phyloP scores from a whole-genome alignment of 2,797 vertebrate species.

The Eulemur mongoz region DNA sequence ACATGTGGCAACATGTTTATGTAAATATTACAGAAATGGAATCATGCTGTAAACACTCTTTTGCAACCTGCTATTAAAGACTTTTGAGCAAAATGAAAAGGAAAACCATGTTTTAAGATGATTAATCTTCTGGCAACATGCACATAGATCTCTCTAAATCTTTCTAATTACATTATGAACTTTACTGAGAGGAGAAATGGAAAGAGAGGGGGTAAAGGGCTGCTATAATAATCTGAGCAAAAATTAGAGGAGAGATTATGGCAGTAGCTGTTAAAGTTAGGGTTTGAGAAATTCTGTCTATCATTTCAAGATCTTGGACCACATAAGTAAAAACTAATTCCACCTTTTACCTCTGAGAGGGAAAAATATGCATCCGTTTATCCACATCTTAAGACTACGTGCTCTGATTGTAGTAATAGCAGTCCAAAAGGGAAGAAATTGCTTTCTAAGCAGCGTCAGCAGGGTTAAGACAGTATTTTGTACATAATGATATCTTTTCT shows the following conservation, averaged over 20 bases:
- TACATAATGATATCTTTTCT: neutral
- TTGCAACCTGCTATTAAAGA: neutral
- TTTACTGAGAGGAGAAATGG: neutral
- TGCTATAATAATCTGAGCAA: neutral
- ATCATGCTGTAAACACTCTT: neutral
- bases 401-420: neutral
- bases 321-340: neutral
- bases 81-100: neutral
- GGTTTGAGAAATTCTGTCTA: neutral
- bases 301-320: neutral
- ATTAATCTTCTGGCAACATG: neutral
- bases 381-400: neutral
- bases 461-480: neutral
- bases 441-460: neutral
- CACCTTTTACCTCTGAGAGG: neutral
- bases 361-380: neutral
- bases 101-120: neutral
- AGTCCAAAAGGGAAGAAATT: neutral
- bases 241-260: neutral
- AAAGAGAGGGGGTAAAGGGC: neutral
- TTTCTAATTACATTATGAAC: neutral
- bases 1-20: neutral
- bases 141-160: neutral
- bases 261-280: neutral
- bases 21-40: neutral